Evolutionary conservation across 2,113 vertebrate species (phyloP), one percentile per base, ranked within the genome.

Genomic region (Strix aluco): DNA sequence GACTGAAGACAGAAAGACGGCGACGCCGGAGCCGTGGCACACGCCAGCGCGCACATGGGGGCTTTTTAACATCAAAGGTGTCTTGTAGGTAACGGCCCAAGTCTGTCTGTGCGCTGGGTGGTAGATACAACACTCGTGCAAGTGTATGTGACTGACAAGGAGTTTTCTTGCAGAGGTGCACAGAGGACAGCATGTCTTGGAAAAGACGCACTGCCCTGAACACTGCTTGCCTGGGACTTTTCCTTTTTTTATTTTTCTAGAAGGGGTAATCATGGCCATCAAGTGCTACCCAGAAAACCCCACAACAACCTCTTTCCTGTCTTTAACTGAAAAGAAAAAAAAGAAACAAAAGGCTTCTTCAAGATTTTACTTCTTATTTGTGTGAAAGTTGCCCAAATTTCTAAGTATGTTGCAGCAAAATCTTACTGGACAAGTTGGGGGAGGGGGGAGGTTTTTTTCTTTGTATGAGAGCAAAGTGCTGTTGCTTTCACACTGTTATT

Each of bases 401-500:
- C 91, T 86, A 92, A 94, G 86, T 96, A 79, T 92, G 91, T 96
- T 67, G 95, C 91, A 91, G 84, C 92, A 93, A 89, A 90, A 80
- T 78, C 82, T 95, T 94, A 81, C 79, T 94, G 96, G 92, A 94
- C 46, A 19, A 92, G 63, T 23, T 29, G 74, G 93, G 91, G 69
- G 62, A 8, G 61, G 81, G 84, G 74, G 83, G 42, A 55, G 55
- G 80, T 78, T 75, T 86, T 87, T 96, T 95, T n/a, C 97, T 98
- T 98, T 98, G 98, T 99, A 98, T 95, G 95, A 99, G 98, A 98
- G 98, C 98, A 86, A 98, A 98, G 98, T 97, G 98, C 98, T 98
- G 98, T 98, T 97, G 98, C 99, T 99, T 98, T 98, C 98, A 99
- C 98, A 98, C 98, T 99, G 99, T 99, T 98, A 98, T 98, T 99